Evolutionary conservation across 2,113 vertebrate species (phyloP).

Genomic region (Strigops habroptila): DNA sequence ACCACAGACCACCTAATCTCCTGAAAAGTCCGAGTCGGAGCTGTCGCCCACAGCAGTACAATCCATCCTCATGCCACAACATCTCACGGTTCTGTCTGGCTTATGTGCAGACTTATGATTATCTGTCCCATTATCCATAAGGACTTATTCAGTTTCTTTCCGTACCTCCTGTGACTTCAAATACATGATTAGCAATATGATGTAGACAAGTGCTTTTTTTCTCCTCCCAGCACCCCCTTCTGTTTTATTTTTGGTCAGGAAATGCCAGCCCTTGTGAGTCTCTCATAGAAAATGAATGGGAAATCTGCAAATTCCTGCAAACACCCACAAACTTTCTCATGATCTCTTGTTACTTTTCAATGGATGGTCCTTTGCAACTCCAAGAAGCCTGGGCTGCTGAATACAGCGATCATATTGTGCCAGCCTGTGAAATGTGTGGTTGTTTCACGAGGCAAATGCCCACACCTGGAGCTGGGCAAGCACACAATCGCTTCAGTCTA

Average conservation of each 20-base stretch:
- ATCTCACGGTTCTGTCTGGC: background rate
- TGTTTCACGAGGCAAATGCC: constrained; percentile 21
- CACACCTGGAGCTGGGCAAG: constrained; percentile 37
- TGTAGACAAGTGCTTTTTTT: background rate
- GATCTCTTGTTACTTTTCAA: constrained; percentile 34
- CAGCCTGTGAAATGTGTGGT: background rate
- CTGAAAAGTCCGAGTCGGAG: background rate
- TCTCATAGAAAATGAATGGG: constrained; percentile 40
- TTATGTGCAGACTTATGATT: background rate
- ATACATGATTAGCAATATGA: background rate
- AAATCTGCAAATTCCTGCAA: constrained; percentile 42
- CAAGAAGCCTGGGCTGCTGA: background rate
- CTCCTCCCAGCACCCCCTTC: background rate
- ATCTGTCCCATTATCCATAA: background rate
- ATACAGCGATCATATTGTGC: constrained; percentile 21
- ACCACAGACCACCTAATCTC: constrained; percentile 21
- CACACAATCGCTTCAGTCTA: background rate
- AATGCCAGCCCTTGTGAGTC: constrained; percentile 30
- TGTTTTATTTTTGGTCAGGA: background rate
- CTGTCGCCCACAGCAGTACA: background rate
- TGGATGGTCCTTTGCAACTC: constrained; percentile 16
- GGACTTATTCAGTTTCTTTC: background rate
- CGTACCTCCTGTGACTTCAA: background rate
- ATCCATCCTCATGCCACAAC: background rate
- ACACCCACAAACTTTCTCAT: constrained; percentile 64